These are phyloP conservation scores for Himalopsyche kuldschensis DNA, from an alignment of 2,888 invertebrate genomes.

Conservation along the genomic window DNA sequence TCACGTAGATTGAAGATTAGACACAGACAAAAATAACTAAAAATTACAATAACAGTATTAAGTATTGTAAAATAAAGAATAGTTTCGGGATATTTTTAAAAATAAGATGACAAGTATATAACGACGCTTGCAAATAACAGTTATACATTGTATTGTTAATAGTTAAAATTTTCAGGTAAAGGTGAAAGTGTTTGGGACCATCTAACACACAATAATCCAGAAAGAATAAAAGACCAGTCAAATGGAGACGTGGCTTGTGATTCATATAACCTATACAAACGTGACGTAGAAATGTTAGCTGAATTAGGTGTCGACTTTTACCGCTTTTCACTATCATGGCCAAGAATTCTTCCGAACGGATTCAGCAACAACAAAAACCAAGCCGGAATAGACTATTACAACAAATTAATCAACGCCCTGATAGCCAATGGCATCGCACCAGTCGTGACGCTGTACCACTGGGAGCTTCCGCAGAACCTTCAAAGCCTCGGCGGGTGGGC, in stretches of 20 bases:
- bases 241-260: slow-evolving; percentile 63
- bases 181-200: slow-evolving; percentile 55
- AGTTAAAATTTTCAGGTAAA: slow-evolving; percentile 43
- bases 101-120: no score
- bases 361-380: slow-evolving; percentile 53
- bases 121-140: no score
- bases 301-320: slow-evolving; percentile 49
- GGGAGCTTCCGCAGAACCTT: slow-evolving; percentile 49
- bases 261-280: slow-evolving; percentile 58
- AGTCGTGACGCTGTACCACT: slow-evolving; percentile 52
- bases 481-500: slow-evolving; percentile 53
- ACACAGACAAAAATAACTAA: no score
- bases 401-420: slow-evolving; percentile 56
- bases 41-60: no score
- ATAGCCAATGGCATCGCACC: slow-evolving; percentile 58
- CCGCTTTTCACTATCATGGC: slow-evolving; percentile 59
- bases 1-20: no score
- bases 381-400: slow-evolving; percentile 59
- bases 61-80: no score
- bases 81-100: no score
- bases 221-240: slow-evolving; percentile 40
- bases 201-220: slow-evolving; percentile 42
- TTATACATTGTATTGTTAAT: no score
- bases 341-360: slow-evolving; percentile 59
- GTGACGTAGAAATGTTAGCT: slow-evolving; percentile 46